These are phyloP conservation scores for Netelia melanura DNA, from an alignment of 2,888 invertebrate species.

Conservation along the genomic window DNA sequence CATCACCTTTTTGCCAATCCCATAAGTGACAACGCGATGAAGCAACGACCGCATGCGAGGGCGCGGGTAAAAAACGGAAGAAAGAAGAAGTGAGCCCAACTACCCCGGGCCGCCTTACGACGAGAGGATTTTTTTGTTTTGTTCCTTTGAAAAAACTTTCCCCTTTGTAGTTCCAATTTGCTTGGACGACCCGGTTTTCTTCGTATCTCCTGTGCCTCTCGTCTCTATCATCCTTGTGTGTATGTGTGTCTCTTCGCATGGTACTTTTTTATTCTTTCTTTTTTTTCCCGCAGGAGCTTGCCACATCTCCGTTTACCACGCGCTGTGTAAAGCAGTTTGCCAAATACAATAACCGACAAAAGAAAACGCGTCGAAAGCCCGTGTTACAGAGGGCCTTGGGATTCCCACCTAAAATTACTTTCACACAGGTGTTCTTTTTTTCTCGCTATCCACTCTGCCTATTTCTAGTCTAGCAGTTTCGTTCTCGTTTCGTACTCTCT, in stretches of 20 bases:
- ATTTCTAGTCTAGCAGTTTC: constrained; percentile 21
- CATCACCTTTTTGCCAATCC: constrained; percentile 32
- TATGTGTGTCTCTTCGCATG: constrained; percentile 36
- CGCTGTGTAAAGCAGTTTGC: constrained; percentile 71
- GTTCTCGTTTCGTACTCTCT: constrained; percentile 8
- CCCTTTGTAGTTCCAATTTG: constrained; percentile 69
- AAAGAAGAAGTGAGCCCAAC: constrained; percentile 25
- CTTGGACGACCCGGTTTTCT: constrained; percentile 53
- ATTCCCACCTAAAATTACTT: constrained; percentile 70
- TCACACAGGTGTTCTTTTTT: constrained; percentile 56
- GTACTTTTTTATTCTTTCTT: constrained; percentile 39
- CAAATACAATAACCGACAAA: constrained; percentile 72
- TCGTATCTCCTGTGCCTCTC: constrained; percentile 63
- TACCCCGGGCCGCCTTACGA: background rate
- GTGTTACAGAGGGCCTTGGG: constrained; percentile 34
- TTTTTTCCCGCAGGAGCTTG: constrained; percentile 42
- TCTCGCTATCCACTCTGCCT: constrained; percentile 37
- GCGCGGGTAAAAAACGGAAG: constrained; percentile 9
- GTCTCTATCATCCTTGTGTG: constrained; percentile 67
- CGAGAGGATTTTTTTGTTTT: constrained; percentile 13
- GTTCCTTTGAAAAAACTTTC: constrained; percentile 58
- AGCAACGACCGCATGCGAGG: constrained; percentile 22
- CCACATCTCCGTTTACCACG: constrained; percentile 65
- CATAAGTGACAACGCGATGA: constrained; percentile 1
- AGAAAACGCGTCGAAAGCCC: constrained; percentile 42